These are phyloP conservation scores for Plotosus lineatus DNA, from an alignment of 2,113 vertebrate species.

Conservation along the genomic window DNA sequence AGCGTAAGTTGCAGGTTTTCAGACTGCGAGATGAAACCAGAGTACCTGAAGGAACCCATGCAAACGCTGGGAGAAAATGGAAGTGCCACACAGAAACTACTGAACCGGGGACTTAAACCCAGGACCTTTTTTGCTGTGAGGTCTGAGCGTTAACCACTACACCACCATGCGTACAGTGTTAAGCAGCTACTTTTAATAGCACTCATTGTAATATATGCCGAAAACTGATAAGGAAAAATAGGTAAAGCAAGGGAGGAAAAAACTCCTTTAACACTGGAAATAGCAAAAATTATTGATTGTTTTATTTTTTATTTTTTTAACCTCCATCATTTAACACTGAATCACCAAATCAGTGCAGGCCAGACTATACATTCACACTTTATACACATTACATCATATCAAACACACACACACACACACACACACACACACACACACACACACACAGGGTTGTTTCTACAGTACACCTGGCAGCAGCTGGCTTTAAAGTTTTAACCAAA, in stretches of 20 bases:
- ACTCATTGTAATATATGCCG: not conserved
- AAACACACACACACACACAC: conserved; percentile 40
- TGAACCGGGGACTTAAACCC: no score
- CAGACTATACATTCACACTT: conserved; percentile 67
- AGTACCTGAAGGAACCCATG: no score
- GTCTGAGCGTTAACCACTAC: no score
- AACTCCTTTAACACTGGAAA: not conserved
- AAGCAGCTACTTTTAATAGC: no score
- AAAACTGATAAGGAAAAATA: not conserved
- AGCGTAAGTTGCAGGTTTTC: no score
- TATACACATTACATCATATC: conserved; percentile 22
- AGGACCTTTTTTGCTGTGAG: no score
- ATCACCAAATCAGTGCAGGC: conserved; percentile 79
- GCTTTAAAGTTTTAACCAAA: not conserved
- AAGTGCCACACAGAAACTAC: no score
- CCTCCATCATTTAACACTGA: conserved; percentile 53
- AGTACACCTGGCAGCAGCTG: conserved; percentile 42
- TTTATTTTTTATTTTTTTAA: conserved; percentile 68
- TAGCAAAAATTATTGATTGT: conserved; percentile 81
- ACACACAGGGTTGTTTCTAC: conserved; percentile 49
- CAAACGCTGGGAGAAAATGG: no score
- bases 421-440: conserved; percentile 37
- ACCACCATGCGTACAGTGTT: no score
- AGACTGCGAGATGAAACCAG: no score
- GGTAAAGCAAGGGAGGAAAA: not conserved